Evolutionary conservation across 2,113 vertebrate species (phyloP), one percentile per base, ranked within the genome.

Genomic region (Xenotilapia caudafasciata): DNA sequence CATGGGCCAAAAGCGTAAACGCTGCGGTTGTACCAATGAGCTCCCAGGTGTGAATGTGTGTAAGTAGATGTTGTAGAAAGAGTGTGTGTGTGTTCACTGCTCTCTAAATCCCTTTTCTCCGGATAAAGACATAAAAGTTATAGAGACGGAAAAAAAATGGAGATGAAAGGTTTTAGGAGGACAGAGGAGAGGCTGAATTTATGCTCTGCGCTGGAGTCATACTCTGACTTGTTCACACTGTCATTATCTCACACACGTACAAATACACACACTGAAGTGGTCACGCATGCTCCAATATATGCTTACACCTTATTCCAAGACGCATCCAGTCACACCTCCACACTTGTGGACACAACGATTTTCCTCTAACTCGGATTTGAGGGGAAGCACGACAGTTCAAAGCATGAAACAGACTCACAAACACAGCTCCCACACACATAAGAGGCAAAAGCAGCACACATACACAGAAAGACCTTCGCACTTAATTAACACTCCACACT

Each of bases 111-210:
- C 75, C 26, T 26, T 93, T 82, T 83, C 83, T 83, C 75, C 38
- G 88, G 88, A 88, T 91, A 68, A 81, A 91, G 80, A 90, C 75
- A 81, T 77, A 87, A 90, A 93, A 89, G 88, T 89, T 79, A 77
- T 28, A 79, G 49, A 21, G 17, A 26, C 3, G 6, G 23, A 9
- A 17, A 35, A 77, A 77, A 85, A 68, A 47, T 17, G 60, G 23
- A 73, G 77, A 83, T 53, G 19, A 51, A 68, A 82, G 80, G 53
- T 77, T 87, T 90, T 53, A 38, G 28, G 54, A 75, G 60, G 80
- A 84, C 58, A 15, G 51, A 80, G 42, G 35, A 53, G 84, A 80
- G 26, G 84, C 40, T 33, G 58, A 75, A 84, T 70, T 53, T 77
- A 62, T 38, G 77, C 31, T 86, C 47, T 12, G 60, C 35, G 42